These are phyloP conservation scores for Coluber constrictor DNA, from an alignment of 2,797 vertebrate genomes.

Conservation along the genomic window DNA sequence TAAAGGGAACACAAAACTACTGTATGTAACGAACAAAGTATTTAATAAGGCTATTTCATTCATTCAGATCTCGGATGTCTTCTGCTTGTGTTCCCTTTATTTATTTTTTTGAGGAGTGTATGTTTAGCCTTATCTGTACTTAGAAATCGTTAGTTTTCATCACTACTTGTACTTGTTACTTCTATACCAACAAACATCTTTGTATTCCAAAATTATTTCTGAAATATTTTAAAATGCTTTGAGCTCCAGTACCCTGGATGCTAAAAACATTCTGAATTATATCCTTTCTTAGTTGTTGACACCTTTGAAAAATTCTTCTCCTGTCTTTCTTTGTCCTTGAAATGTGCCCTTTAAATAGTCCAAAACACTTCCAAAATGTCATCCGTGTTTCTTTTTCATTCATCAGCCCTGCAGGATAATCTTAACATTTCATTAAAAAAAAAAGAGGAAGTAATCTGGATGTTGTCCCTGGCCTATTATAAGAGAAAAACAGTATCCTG, in stretches of 20 bases:
- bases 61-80: no score
- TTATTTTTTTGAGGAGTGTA: no score
- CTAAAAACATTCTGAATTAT: neutral
- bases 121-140: no score
- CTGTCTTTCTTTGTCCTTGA: neutral
- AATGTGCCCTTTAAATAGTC: neutral
- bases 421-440: neutral
- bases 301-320: neutral
- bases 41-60: no score
- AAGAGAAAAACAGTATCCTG: neutral
- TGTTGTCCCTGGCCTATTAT: neutral
- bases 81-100: no score
- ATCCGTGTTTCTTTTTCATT: neutral
- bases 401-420: neutral
- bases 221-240: neutral
- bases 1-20: no score
- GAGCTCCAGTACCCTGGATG: no score
- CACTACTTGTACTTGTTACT: neutral
- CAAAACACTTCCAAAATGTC: neutral
- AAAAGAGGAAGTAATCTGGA: neutral
- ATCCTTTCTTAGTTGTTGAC: neutral
- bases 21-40: no score
- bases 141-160: neutral
- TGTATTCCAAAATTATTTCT: neutral
- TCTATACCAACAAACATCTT: neutral